Percentiles rank a stretch among this genome's conserved stretches.
Evolutionary conservation across 2,113 vertebrate genomes (phyloP).

Genomic region (Sigmodon hispidus): DNA sequence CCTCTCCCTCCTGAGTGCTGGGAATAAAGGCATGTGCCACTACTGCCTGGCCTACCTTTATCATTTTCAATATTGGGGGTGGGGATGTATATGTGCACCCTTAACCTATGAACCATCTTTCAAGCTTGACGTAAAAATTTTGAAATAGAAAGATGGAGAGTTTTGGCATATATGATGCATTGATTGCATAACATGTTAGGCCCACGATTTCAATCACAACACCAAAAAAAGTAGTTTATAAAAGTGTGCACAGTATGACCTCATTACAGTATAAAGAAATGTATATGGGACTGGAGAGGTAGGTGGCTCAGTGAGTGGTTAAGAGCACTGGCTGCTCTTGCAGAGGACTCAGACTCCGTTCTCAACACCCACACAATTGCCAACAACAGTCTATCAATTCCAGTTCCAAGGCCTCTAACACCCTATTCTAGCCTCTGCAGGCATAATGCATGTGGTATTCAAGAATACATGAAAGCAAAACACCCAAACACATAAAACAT

Average conservation of each 20-base stretch:
- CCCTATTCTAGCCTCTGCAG: not conserved
- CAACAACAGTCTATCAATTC: not conserved
- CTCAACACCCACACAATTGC: not conserved
- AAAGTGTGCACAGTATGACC: not conserved
- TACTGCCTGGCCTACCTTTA: not conserved
- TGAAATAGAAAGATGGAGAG: not conserved
- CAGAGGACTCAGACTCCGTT: not conserved
- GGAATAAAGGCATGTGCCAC: not conserved
- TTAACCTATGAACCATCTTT: not conserved
- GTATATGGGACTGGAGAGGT: not conserved
- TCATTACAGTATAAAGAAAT: constrained; percentile 25
- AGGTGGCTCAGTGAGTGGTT: not conserved
- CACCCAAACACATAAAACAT: not conserved
- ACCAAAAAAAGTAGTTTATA: not conserved
- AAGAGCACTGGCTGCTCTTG: not conserved
- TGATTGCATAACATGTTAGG: not conserved
- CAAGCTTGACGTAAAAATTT: not conserved
- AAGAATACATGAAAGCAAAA: not conserved
- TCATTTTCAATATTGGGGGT: not conserved
- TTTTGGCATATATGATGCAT: not conserved
- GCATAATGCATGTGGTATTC: not conserved
- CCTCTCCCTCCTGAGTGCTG: not conserved
- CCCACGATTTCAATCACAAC: not conserved
- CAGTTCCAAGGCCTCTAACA: not conserved
- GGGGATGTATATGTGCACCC: not conserved